Evolutionary conservation across 2,113 vertebrate species (phyloP).

Genomic region (Myiagra hebetior): DNA sequence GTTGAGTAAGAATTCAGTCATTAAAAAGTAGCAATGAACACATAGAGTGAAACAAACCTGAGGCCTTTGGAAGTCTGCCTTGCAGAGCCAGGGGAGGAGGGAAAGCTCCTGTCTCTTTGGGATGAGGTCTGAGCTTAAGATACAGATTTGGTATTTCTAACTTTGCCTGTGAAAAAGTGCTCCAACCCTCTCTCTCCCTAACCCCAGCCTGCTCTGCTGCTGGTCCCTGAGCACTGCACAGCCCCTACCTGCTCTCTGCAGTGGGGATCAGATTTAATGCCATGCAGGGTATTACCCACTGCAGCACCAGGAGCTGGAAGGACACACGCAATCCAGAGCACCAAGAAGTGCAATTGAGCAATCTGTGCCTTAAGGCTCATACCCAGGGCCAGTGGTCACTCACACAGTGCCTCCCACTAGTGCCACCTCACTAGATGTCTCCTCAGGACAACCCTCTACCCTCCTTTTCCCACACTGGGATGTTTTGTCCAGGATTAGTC

Average conservation of each 20-base stretch:
- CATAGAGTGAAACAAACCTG: neutral
- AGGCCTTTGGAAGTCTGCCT: neutral
- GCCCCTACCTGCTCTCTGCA: neutral
- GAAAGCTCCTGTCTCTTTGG: neutral
- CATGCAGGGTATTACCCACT: neutral
- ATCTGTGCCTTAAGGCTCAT: neutral
- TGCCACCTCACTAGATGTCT: neutral
- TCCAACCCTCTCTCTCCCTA: neutral
- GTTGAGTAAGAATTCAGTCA: conserved; percentile 2
- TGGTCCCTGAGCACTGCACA: neutral
- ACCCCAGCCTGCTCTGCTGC: neutral
- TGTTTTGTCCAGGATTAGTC: neutral
- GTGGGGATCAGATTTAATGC: neutral
- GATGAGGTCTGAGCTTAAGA: neutral
- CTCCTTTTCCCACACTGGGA: accelerated
- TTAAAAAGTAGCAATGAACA: conserved; percentile 11
- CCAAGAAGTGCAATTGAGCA: accelerated
- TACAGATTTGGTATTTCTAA: neutral
- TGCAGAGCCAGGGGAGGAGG: neutral
- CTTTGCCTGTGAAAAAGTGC: accelerated
- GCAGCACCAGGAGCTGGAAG: neutral
- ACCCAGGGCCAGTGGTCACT: neutral
- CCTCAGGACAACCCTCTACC: neutral
- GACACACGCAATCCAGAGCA: neutral
- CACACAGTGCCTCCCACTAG: neutral